Evolutionary conservation across 2,797 vertebrate genomes (phyloP).

Genomic region (Sebastes alutus): DNA sequence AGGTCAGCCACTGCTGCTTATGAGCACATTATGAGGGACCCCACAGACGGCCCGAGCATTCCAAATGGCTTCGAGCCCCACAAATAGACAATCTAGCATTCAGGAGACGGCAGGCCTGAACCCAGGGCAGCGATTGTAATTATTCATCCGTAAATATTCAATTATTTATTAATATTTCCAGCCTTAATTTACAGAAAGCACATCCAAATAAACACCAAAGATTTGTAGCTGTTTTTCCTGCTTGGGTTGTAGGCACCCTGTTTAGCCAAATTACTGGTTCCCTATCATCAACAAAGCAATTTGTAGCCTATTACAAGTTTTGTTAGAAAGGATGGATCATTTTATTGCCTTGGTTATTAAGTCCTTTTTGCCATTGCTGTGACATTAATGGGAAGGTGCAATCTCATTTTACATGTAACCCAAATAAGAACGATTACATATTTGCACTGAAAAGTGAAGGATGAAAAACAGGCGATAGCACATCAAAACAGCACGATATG

Average conservation of each 20-base stretch:
- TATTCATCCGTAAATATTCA: conserved; percentile 39
- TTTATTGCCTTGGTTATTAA: conserved; percentile 37
- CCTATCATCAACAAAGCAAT: conserved; percentile 43
- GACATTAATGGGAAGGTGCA: conserved; percentile 56
- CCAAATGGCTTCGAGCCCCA: conserved; percentile 49
- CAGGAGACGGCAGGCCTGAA: conserved; percentile 15
- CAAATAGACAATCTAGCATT: conserved; percentile 60
- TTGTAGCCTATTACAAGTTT: conserved; percentile 38
- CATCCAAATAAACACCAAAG: conserved; percentile 51
- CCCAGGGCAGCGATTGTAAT: conserved; percentile 1
- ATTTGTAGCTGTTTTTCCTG: conserved; percentile 19
- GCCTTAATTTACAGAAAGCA: background rate
- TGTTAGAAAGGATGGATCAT: conserved; percentile 20
- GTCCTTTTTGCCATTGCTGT: conserved; percentile 48
- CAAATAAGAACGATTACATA: background rate
- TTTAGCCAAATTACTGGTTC: conserved; percentile 12
- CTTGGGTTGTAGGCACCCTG: background rate
- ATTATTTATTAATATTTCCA: conserved; percentile 38
- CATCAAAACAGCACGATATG: background rate
- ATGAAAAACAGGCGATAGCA: background rate
- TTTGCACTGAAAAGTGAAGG: background rate
- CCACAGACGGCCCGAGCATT: conserved; percentile 25
- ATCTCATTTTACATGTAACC: conserved; percentile 20
- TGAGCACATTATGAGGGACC: conserved; percentile 55
- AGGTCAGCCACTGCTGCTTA: conserved; percentile 51